Evolutionary conservation across 2,113 vertebrate genomes (phyloP).

Genomic region (Bubo bubo): DNA sequence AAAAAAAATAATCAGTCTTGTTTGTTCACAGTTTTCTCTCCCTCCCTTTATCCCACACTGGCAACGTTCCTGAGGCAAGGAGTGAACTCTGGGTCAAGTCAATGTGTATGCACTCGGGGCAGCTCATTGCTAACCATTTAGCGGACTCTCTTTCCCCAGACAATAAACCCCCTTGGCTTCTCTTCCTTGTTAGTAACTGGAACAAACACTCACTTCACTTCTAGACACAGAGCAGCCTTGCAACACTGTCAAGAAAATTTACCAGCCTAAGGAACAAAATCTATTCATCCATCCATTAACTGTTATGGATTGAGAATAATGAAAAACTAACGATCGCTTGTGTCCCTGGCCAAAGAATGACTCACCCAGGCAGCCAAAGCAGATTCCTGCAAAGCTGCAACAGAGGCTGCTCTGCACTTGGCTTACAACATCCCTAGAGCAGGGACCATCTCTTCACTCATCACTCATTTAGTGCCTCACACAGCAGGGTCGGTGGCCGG

Average conservation of each 20-base stretch:
- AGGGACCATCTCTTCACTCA: not conserved
- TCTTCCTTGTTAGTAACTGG: constrained; percentile 44
- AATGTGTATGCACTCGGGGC: constrained; percentile 2
- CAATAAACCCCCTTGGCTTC: constrained; percentile 18
- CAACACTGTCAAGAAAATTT: constrained; percentile 51
- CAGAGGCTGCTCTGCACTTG: not conserved
- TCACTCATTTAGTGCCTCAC: not conserved
- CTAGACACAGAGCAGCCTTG: constrained; percentile 12
- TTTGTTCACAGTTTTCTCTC: constrained; percentile 14
- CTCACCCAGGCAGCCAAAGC: constrained; percentile 31
- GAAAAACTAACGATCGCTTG: not conserved
- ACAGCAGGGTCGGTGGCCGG: not conserved
- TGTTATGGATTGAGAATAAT: constrained; percentile 27
- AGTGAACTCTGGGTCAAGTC: constrained; percentile 14
- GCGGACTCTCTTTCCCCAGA: not conserved
- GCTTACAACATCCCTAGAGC: not conserved
- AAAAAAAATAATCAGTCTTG: not conserved
- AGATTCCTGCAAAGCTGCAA: constrained; percentile 14
- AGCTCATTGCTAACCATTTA: not conserved
- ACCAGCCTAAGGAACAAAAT: constrained; percentile 17
- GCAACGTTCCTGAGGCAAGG: not conserved
- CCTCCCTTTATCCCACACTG: not conserved
- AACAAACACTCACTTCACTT: constrained; percentile 48
- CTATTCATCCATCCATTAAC: constrained; percentile 35
- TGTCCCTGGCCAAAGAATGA: constrained; percentile 25